phyloP scores from a whole-genome alignment of 1,140 invertebrate genomes.

The Arion vulgaris region DNA sequence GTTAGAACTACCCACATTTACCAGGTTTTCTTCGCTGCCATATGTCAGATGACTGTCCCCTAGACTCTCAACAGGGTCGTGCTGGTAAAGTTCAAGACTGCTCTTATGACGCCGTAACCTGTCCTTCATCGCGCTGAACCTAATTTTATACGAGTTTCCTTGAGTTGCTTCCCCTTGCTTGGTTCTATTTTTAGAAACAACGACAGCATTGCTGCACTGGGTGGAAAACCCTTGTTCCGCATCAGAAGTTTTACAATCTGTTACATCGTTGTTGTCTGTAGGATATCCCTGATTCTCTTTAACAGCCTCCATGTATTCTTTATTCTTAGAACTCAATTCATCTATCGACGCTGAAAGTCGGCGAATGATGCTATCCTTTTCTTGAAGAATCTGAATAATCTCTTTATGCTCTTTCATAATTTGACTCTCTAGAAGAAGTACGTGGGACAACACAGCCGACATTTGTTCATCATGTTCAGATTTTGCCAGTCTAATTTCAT shows the following conservation, averaged over 20 bases:
- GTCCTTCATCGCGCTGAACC: conserved; percentile 55
- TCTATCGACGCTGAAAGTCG: conserved; percentile 86
- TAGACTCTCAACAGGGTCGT: conserved; percentile 45
- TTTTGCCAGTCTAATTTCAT: conserved; percentile 62
- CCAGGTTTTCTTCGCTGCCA: conserved; percentile 59
- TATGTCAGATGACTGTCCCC: conserved; percentile 36
- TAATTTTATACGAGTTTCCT: conserved; percentile 42
- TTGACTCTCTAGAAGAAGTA: conserved; percentile 86
- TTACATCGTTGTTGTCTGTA: conserved; percentile 68
- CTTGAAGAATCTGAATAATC: conserved; percentile 81
- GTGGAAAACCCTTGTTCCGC: no score
- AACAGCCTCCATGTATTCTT: conserved; percentile 52
- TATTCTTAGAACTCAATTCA: conserved; percentile 76
- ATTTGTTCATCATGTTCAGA: conserved; percentile 83
- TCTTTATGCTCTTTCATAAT: conserved; percentile 89
- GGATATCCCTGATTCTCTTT: conserved; percentile 50
- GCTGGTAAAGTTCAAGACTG: conserved; percentile 53
- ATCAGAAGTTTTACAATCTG: conserved; percentile 45
- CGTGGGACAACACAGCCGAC: conserved; percentile 83
- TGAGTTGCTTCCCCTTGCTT: conserved; percentile 23
- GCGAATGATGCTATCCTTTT: conserved; percentile 85
- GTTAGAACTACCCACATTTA: conserved; percentile 21
- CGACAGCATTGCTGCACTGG: conserved; percentile 32
- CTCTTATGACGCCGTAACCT: conserved; percentile 54
- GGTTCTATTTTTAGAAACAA: not conserved